These are phyloP conservation scores for Colletes latitarsis DNA, from an alignment of 1,140 invertebrate species.

Conservation along the genomic window DNA sequence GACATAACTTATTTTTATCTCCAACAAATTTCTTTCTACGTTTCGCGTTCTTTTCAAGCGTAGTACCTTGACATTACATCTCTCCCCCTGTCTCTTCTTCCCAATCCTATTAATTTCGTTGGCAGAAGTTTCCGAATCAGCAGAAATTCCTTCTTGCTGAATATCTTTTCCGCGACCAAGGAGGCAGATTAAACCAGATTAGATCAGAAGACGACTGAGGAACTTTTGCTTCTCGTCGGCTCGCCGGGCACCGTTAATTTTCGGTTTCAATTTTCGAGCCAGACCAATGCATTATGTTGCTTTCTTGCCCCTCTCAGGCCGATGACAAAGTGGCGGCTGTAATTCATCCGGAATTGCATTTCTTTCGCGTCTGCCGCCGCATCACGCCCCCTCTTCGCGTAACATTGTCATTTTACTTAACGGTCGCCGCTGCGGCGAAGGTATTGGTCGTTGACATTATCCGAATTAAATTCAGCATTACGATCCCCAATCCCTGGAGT, in stretches of 20 bases:
- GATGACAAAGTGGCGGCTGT: constrained; percentile 63
- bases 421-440: neutral
- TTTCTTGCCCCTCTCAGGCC: constrained; percentile 13
- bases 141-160: constrained; percentile 7
- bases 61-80: neutral
- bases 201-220: neutral
- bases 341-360: constrained; percentile 65
- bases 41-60: neutral
- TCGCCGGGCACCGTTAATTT: constrained; percentile 41
- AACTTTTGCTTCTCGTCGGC: constrained; percentile 24
- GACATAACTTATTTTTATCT: neutral
- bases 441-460: constrained; percentile 1
- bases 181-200: constrained; percentile 23
- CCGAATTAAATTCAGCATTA: neutral
- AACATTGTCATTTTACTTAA: constrained; percentile 18
- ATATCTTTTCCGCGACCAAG: neutral
- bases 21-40: neutral
- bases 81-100: neutral
- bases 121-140: constrained; percentile 13
- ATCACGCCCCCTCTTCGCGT: neutral
- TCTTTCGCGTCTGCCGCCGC: constrained; percentile 45
- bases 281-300: constrained; percentile 51
- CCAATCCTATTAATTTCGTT: constrained; percentile 1
- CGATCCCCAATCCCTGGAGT: neutral
- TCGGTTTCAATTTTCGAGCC: constrained; percentile 56